These are phyloP conservation scores for Andrena hattorfiana DNA, from an alignment of 2,888 invertebrate genomes.

Conservation along the genomic window DNA sequence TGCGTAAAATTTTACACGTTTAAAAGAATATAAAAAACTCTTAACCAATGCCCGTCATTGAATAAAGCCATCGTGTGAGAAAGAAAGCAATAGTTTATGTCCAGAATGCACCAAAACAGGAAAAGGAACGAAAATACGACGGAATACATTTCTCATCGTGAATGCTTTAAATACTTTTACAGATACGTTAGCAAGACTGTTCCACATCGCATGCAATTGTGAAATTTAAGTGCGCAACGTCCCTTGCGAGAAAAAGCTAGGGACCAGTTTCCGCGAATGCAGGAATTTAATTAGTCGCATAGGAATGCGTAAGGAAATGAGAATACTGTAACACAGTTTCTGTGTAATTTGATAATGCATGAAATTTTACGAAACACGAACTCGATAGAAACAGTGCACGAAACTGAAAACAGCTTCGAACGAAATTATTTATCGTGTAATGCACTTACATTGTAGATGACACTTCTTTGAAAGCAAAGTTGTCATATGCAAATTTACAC, in stretches of 20 bases:
- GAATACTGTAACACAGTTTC: neutral
- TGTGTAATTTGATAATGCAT: neutral
- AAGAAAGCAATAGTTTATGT: neutral
- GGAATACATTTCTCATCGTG: neutral
- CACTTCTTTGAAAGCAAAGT: neutral
- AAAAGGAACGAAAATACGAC: too few relatives aligned
- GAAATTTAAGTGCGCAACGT: slow-evolving; percentile 9
- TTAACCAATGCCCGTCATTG: neutral
- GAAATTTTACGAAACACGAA: neutral
- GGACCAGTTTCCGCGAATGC: neutral
- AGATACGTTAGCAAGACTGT: neutral
- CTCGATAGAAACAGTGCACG: neutral
- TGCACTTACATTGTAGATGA: neutral
- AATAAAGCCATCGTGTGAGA: neutral
- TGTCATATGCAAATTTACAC: neutral
- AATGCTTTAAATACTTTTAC: neutral
- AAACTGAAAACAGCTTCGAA: neutral
- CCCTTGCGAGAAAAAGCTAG: neutral
- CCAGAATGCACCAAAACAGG: neutral
- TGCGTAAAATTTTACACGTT: neutral
- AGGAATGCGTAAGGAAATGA: neutral
- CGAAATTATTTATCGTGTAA: neutral
- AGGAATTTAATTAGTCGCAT: neutral
- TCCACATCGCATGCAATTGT: neutral
- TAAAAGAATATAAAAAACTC: neutral